phyloP scores from a whole-genome alignment of 2,113 vertebrate species.

The Raja brachyura region DNA sequence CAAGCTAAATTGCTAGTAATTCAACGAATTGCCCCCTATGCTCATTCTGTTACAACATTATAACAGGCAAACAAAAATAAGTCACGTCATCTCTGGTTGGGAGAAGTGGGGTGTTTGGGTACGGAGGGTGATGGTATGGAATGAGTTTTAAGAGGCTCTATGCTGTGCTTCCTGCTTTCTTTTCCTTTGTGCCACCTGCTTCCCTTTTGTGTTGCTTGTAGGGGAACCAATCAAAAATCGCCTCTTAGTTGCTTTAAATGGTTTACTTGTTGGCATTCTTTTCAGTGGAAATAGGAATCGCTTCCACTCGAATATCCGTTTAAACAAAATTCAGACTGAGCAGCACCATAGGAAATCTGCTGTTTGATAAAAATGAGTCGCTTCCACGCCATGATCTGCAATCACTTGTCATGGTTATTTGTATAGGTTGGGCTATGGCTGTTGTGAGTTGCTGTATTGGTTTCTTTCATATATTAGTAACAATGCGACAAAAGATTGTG shows the following conservation, averaged over 20 bases:
- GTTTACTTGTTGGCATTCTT: not conserved
- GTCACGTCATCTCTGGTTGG: no score
- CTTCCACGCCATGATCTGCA: not conserved
- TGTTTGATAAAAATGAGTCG: no score
- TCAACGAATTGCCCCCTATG: no score
- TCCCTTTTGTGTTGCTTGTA: not conserved
- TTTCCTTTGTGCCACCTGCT: not conserved
- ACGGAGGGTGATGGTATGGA: not conserved
- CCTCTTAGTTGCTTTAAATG: not conserved
- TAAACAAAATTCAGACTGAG: not conserved
- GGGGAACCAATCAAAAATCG: not conserved
- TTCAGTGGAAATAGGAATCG: not conserved
- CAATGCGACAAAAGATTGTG: not conserved
- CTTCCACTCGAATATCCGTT: not conserved
- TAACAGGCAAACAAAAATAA: no score
- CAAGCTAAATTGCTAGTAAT: no score
- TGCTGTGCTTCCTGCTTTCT: not conserved
- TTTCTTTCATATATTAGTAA: not conserved
- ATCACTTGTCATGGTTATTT: not conserved
- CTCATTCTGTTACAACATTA: no score
- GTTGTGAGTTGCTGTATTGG: not conserved
- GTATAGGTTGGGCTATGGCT: not conserved
- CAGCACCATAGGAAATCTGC: constrained; percentile 2
- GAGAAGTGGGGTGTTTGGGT: no score
- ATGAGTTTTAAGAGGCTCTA: not conserved